These are phyloP conservation scores for Pantherophis vulpinus DNA, from an alignment of 2,797 vertebrate species.

Conservation along the genomic window DNA sequence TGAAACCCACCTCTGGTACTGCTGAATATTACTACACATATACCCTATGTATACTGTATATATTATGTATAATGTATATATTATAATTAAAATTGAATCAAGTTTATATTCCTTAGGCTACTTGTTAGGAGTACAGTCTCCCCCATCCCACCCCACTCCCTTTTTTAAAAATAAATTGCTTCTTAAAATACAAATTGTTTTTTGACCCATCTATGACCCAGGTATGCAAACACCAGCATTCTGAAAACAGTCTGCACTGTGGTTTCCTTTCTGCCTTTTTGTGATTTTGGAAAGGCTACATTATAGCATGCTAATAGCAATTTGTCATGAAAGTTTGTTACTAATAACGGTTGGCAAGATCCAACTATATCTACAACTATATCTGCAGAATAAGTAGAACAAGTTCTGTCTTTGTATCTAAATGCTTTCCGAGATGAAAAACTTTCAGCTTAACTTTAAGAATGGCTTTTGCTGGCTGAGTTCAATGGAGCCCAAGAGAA, in stretches of 20 bases:
- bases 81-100: neutral
- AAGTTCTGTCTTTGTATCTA: neutral
- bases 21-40: neutral
- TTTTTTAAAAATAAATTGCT: neutral
- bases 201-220: neutral
- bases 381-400: neutral
- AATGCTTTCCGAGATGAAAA: neutral
- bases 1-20: too few relatives aligned
- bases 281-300: neutral
- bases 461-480: conserved; percentile 8
- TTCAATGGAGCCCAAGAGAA: conserved; percentile 25
- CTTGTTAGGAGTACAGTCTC: neutral
- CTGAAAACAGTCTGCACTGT: neutral
- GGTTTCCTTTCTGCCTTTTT: neutral
- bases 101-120: neutral
- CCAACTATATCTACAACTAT: neutral
- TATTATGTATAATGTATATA: too few relatives aligned
- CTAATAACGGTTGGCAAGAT: neutral
- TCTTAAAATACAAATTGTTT: neutral
- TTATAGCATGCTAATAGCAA: conserved; percentile 9
- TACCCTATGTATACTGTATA: neutral
- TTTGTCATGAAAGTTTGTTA: neutral
- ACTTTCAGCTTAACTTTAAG: neutral
- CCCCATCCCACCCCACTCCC: neutral
- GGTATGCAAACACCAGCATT: neutral